Evolutionary conservation across 2,113 vertebrate species (phyloP).

Genomic region (Abramis brama): DNA sequence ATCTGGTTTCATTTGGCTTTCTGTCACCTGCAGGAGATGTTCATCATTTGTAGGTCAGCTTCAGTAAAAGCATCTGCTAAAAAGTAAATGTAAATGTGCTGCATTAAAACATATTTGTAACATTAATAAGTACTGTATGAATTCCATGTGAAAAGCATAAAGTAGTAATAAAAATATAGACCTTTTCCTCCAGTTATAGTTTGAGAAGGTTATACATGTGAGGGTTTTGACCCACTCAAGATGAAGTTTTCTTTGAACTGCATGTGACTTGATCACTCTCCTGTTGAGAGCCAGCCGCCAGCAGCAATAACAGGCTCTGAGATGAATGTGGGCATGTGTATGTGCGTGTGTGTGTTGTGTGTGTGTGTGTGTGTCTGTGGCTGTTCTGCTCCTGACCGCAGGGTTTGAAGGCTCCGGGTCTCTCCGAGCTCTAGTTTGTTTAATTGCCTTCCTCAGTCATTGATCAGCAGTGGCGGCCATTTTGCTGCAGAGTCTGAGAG

Average conservation of each 20-base stretch:
- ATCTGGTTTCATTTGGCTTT: not conserved
- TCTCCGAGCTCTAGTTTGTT: conserved; percentile 22
- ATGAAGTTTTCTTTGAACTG: conserved; percentile 1
- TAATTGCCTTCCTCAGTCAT: conserved; percentile 33
- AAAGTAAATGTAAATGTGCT: not conserved
- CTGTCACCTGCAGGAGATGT: not conserved
- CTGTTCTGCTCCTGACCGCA: not conserved
- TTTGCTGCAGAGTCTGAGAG: conserved; percentile 34
- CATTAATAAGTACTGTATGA: not conserved
- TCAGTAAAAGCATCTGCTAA: not conserved
- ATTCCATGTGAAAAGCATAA: not conserved
- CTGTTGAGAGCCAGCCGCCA: conserved; percentile 1
- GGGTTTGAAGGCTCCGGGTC: conserved; percentile 21
- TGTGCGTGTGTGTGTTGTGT: not conserved
- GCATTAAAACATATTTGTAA: not conserved
- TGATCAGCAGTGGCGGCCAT: conserved; percentile 37
- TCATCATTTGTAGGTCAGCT: not conserved
- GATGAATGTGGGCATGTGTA: conserved; percentile 18
- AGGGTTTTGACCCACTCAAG: not conserved
- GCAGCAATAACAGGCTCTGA: conserved; percentile 22
- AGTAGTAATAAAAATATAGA: not conserved
- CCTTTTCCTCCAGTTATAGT: not conserved
- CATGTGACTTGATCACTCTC: conserved; percentile 2
- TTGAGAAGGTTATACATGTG: not conserved
- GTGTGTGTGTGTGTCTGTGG: not conserved